Base-by-base conservation (phyloP, 2,113 vertebrate genomes). In the Mormyrus lacerda region DNA sequence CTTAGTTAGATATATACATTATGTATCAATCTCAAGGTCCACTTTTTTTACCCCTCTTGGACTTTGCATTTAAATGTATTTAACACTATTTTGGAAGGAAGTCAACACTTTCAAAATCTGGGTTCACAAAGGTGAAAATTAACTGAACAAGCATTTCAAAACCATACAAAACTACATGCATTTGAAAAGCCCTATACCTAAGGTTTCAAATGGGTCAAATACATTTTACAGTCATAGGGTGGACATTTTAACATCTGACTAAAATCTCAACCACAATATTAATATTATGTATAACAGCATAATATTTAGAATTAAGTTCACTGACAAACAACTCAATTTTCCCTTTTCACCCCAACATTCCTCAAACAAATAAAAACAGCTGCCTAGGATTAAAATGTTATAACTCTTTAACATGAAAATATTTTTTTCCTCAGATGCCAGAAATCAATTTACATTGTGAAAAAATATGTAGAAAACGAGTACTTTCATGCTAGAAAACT, bases 401-500 rank as follows among this genome's bases (percentile, higher is more conserved):
- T n/a, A 45, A n/a, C 44, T 45, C 45, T 47, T 84, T 84, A 45
- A 84, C 82, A 86, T 86, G 42, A 86, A 48, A 86, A 86, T 31
- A 44, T 35, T 51, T 51, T 51, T 51, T 47, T 51, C 21, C 84
- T 51, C 48, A 86, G 39, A 86, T 86, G n/a, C 19, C 82, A 44
- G 24, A 84, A 84, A 17, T 79, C 35, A 79, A 42, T 79, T 79
- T 79, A 79, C 73, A 42, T 79, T 42, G 10, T 51, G 85, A 31
- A 86, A 86, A 86, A 86, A 53, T 53, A 53, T 51, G 51, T 51
- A 86, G 47, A 45, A 50, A 86, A 86, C 45, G 7, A 31, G 73
- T 79, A 79, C 73, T 79, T 79, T 79, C 73, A 79, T 79, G 73
- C 45, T 85, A 85, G 82, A 85, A 85, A 85, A 85, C 7, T 45